These are phyloP conservation scores for Trichogramma pretiosum DNA, from an alignment of 1,140 invertebrate species.

Conservation along the genomic window DNA sequence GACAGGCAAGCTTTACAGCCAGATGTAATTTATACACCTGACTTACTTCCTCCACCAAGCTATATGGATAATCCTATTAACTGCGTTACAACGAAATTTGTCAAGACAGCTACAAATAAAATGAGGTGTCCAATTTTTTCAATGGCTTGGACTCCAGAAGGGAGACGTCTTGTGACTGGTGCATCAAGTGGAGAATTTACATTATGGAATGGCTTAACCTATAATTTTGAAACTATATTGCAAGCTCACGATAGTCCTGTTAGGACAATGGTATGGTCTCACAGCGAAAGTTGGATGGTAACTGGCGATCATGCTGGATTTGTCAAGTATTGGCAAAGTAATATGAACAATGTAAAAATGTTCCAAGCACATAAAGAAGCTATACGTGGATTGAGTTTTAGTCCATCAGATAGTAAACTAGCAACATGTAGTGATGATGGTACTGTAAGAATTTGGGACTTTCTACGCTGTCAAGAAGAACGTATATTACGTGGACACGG, in stretches of 20 bases:
- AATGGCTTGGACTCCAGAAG: constrained; percentile 98
- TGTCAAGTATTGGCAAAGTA: constrained; percentile 99
- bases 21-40: constrained; percentile 82
- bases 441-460: constrained; percentile 97
- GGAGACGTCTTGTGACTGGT: constrained; percentile 91
- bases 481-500: constrained; percentile 94
- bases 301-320: constrained; percentile 97
- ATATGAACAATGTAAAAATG: constrained; percentile 99
- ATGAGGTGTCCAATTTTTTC: constrained; percentile 98
- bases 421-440: constrained; percentile 98
- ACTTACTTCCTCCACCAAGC: constrained; percentile 78
- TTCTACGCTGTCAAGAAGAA: constrained; percentile 93
- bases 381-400: constrained; percentile 97
- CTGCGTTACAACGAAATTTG: constrained; percentile 91
- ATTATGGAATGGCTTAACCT: constrained; percentile 98
- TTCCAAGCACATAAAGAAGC: constrained; percentile 99
- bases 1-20: constrained; percentile 82
- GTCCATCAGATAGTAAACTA: constrained; percentile 96
- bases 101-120: constrained; percentile 98
- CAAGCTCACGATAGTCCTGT: constrained; percentile 91
- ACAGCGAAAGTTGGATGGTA: constrained; percentile 99
- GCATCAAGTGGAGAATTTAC: constrained; percentile 99
- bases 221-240: constrained; percentile 99
- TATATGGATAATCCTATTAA: constrained; percentile 93
- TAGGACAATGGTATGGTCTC: constrained; percentile 98